Evolutionary conservation across 2,888 invertebrate genomes (phyloP).

Genomic region (Ichneumoninae sp.): DNA sequence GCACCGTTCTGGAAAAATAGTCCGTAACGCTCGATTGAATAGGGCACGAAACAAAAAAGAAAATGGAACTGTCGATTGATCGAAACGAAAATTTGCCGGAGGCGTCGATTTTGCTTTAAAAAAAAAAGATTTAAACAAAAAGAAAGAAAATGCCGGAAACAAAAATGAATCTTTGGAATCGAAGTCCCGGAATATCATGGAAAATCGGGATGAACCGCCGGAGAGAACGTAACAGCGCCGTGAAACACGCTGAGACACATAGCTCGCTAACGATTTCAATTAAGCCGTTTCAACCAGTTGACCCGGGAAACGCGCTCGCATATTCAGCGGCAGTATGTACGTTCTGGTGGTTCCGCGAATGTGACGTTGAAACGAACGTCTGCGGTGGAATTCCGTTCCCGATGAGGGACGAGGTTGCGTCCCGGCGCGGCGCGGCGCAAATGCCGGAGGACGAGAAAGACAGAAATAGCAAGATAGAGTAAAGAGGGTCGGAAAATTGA

Average conservation of each 20-base stretch:
- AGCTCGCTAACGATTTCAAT: conserved; percentile 60
- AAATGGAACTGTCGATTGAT: neutral
- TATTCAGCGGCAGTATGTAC: conserved; percentile 8
- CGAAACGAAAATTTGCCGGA: neutral
- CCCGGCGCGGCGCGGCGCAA: neutral
- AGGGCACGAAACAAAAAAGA: neutral
- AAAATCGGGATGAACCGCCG: neutral
- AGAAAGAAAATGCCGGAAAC: neutral
- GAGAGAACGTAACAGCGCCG: neutral
- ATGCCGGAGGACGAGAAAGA: neutral
- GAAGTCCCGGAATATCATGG: neutral
- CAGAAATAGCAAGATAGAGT: neutral
- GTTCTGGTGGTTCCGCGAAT: conserved; percentile 16
- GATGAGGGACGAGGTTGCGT: neutral
- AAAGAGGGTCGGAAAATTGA: conserved; percentile 36
- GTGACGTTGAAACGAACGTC: conserved; percentile 45
- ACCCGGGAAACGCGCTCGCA: neutral
- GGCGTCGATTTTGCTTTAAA: neutral
- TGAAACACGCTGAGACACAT: conserved; percentile 4
- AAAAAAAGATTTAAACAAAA: neutral
- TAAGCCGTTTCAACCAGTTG: conserved; percentile 21
- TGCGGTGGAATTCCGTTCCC: conserved; percentile 51
- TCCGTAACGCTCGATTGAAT: neutral
- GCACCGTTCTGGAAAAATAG: neutral
- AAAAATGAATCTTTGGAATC: neutral